Evolutionary conservation across 2,888 invertebrate species (phyloP).

Genomic region (Liodrosophila aerea): DNA sequence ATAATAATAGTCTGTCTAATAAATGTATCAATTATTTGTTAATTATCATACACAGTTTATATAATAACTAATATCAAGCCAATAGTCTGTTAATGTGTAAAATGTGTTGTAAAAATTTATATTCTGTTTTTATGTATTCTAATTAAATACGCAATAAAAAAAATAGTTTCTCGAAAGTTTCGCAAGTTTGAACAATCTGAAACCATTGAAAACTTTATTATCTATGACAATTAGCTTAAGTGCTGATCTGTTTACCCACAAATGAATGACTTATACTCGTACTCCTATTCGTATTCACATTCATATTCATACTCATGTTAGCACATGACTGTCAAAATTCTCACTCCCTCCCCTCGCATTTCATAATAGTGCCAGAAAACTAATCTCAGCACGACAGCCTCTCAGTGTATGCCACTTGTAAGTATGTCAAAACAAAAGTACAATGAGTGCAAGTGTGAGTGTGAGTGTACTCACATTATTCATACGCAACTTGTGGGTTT

Average conservation of each 20-base stretch:
- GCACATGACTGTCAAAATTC: slow-evolving; percentile 25
- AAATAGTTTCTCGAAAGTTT: too few species aligned
- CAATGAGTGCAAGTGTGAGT: slow-evolving; percentile 13
- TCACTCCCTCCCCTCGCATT: slow-evolving; percentile 30
- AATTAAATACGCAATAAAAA: too few species aligned
- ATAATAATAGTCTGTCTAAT: too few species aligned
- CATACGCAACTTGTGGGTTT: not conserved
- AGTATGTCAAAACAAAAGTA: slow-evolving; percentile 5
- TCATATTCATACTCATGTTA: slow-evolving; percentile 6
- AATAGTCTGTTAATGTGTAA: too few species aligned
- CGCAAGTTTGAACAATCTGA: too few species aligned
- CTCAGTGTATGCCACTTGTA: slow-evolving; percentile 18
- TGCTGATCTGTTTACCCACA: slow-evolving; percentile 4
- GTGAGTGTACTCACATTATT: not conserved
- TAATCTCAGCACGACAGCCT: slow-evolving; percentile 16
- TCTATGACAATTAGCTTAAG: not conserved
- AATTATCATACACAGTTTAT: too few species aligned
- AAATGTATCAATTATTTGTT: too few species aligned
- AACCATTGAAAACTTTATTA: slow-evolving; percentile 11
- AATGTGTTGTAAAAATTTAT: too few species aligned
- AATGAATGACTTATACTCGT: slow-evolving; percentile 18
- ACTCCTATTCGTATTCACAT: not conserved
- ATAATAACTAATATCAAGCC: too few species aligned
- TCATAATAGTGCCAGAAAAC: slow-evolving; percentile 1
- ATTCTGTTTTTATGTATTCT: too few species aligned